These are phyloP conservation scores for Lycocorax pyrrhopterus DNA, from an alignment of 2,113 vertebrate species.

Conservation along the genomic window DNA sequence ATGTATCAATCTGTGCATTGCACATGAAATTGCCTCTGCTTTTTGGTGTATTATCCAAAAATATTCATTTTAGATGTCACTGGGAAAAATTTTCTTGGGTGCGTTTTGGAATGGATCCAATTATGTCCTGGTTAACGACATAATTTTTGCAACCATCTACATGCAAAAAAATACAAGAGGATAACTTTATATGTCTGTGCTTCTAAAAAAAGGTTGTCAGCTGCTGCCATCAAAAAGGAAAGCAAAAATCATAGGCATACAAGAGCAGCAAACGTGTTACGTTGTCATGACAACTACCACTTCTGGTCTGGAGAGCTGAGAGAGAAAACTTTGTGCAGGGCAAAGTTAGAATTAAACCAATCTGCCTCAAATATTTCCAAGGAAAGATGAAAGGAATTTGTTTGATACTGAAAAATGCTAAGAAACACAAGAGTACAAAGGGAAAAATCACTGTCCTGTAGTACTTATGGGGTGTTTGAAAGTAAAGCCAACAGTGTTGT, in stretches of 20 bases:
- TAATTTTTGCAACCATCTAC: neutral
- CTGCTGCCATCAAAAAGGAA: neutral
- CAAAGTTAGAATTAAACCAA: neutral
- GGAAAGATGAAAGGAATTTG: neutral
- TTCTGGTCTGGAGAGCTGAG: neutral
- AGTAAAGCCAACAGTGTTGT: neutral
- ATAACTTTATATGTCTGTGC: neutral
- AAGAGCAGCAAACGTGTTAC: neutral
- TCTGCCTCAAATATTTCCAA: neutral
- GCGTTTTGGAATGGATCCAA: neutral
- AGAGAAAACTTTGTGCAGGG: neutral
- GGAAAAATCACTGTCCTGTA: neutral
- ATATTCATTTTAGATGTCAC: neutral
- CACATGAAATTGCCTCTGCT: neutral
- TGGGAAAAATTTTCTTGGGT: neutral
- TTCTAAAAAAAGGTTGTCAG: neutral
- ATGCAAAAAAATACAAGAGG: neutral
- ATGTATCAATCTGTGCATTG: neutral
- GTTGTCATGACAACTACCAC: slow-evolving; percentile 62
- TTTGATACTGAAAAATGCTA: neutral
- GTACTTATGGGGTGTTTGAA: neutral
- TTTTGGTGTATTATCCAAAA: neutral
- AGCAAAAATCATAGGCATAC: neutral
- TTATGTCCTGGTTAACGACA: neutral
- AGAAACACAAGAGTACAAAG: neutral